Evolutionary conservation across 2,888 invertebrate genomes (phyloP).

Genomic region (Pheosia tremula): DNA sequence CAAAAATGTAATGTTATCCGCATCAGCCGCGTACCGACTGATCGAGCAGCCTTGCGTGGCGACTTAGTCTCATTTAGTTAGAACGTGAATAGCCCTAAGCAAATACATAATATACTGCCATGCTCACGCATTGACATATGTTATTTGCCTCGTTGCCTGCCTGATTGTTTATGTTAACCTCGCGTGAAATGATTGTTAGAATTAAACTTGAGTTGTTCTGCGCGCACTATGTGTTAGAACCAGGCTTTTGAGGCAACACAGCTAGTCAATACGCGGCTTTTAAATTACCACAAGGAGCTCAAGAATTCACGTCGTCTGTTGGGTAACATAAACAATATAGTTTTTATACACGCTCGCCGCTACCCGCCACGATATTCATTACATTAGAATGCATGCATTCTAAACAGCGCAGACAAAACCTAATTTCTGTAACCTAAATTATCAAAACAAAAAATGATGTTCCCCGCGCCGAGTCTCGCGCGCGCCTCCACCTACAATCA

Average conservation of each 20-base stretch:
- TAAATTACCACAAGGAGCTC: constrained; percentile 12
- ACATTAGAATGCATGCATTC: constrained; percentile 36
- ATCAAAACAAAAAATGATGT: constrained; percentile 37
- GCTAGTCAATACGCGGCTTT: neutral
- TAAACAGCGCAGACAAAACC: constrained; percentile 28
- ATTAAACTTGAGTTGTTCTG: too few relatives aligned
- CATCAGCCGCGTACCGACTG: constrained; percentile 13
- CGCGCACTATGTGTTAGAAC: too few relatives aligned
- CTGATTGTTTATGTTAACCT: too few relatives aligned
- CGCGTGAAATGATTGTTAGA: too few relatives aligned
- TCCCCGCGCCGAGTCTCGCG: constrained; percentile 15
- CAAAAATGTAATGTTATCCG: constrained; percentile 28
- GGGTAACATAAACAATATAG: constrained; percentile 27
- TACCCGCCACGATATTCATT: constrained; percentile 26
- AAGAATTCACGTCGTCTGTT: constrained; percentile 23
- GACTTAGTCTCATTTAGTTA: too few relatives aligned
- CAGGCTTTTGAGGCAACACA: too few relatives aligned
- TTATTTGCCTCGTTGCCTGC: too few relatives aligned
- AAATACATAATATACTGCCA: too few relatives aligned
- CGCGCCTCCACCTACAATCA: constrained; percentile 35
- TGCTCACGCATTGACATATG: too few relatives aligned
- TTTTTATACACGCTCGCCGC: constrained; percentile 17
- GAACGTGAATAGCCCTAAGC: too few relatives aligned
- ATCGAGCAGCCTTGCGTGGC: too few relatives aligned
- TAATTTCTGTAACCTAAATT: constrained; percentile 38